Conservation (phyloP, 2,888 invertebrate genomes). For the Hetaerina titia region DNA sequence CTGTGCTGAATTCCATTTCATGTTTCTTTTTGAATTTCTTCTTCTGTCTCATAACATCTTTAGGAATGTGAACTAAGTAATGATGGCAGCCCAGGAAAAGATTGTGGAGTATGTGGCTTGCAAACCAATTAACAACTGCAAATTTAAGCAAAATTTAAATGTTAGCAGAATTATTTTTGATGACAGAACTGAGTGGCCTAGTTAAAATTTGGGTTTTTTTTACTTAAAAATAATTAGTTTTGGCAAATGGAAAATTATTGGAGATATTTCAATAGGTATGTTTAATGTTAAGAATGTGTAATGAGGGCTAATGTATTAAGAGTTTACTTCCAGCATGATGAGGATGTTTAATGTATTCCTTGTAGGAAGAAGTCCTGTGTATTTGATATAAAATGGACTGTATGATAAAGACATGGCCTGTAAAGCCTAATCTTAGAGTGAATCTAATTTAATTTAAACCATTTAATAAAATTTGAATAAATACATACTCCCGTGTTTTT, state of each 20-base stretch:
- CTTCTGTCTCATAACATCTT: neutral
- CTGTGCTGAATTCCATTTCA: neutral
- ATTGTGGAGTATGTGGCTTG: too few species aligned
- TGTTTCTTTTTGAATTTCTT: neutral
- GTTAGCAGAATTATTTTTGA: too few species aligned
- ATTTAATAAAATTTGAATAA: neutral
- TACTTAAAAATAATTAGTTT: neutral
- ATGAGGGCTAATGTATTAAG: neutral
- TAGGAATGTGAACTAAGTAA: neutral
- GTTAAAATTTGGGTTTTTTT: neutral
- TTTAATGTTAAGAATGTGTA: slow-evolving; percentile 5
- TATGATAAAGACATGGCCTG: neutral
- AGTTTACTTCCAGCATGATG: neutral
- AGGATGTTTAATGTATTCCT: neutral
- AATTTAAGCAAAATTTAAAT: too few species aligned
- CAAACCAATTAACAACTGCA: too few species aligned
- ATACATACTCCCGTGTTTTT: neutral
- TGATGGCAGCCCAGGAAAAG: neutral
- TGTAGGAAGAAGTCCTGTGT: neutral
- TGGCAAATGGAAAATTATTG: neutral
- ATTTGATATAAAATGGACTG: neutral
- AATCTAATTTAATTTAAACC: neutral
- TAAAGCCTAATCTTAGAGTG: neutral
- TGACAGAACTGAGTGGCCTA: too few species aligned
- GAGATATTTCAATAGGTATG: neutral